A percentile compares a stretch with the other conserved stretches of the same genome.
phyloP scores from a whole-genome alignment of 2,888 invertebrate species.

The Acronicta alni region DNA sequence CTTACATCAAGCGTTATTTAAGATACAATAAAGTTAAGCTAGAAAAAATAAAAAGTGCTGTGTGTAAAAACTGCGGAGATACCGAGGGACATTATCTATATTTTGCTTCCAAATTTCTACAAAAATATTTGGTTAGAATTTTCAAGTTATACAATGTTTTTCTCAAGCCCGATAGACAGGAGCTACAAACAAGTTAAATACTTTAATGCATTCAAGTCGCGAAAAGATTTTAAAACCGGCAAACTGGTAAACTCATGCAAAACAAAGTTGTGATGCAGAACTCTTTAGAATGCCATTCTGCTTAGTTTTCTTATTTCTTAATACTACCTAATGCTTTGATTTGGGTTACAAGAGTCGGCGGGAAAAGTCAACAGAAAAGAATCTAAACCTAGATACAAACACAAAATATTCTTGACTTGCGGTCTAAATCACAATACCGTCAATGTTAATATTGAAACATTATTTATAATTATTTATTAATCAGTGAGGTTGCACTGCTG shows the following conservation, averaged over 20 bases:
- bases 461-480: too few species aligned
- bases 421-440: neutral
- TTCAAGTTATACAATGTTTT: constrained; percentile 36
- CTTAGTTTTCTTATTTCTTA: constrained; percentile 89
- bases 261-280: constrained; percentile 84
- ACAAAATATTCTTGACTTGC: neutral
- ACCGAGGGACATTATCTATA: constrained; percentile 10
- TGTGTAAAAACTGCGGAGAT: constrained; percentile 8
- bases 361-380: neutral
- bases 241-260: constrained; percentile 80
- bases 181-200: constrained; percentile 68
- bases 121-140: constrained; percentile 19
- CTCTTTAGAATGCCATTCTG: constrained; percentile 86
- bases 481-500: too few species aligned
- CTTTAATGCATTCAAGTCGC: constrained; percentile 72
- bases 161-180: constrained; percentile 33
- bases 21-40: too few species aligned
- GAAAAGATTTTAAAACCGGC: constrained; percentile 77
- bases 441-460: neutral
- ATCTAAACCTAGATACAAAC: neutral
- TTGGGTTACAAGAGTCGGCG: constrained; percentile 64
- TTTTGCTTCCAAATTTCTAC: constrained; percentile 7
- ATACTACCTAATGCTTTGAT: constrained; percentile 79
- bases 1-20: too few species aligned
- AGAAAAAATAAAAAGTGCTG: neutral